These are phyloP conservation scores for Saxidomus purpurata DNA, from an alignment of 1,140 invertebrate species.

Conservation along the genomic window DNA sequence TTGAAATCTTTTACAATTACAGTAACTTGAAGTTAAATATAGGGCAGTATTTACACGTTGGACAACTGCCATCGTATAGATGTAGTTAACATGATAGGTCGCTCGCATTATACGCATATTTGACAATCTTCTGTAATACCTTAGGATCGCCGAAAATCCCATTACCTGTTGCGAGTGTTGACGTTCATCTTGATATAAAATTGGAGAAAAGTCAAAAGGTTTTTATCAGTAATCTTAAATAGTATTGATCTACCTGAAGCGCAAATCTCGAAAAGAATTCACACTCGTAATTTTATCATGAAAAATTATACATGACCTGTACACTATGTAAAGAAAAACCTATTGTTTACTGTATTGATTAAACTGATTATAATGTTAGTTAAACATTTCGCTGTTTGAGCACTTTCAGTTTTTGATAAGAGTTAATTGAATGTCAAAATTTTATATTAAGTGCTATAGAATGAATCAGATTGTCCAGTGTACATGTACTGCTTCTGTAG, in stretches of 20 bases:
- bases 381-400: neutral
- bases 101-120: neutral
- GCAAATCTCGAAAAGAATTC: neutral
- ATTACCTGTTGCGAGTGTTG: neutral
- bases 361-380: neutral
- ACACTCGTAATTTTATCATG: constrained; percentile 11
- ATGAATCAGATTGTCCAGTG: no score
- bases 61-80: constrained; percentile 13
- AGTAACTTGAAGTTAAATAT: neutral
- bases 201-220: constrained; percentile 56
- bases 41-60: neutral
- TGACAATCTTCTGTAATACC: constrained; percentile 17
- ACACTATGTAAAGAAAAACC: neutral
- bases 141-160: constrained; percentile 7
- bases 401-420: neutral
- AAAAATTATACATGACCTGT: neutral
- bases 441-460: no score
- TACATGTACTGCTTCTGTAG: no score
- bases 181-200: neutral
- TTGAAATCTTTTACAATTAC: no score
- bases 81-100: constrained; percentile 7
- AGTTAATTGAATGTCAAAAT: neutral
- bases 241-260: constrained; percentile 27
- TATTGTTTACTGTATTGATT: constrained; percentile 12
- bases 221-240: constrained; percentile 11